phyloP scores from a whole-genome alignment of 92 coral and sea anemone species.

The Palythoa caribaeorum region DNA sequence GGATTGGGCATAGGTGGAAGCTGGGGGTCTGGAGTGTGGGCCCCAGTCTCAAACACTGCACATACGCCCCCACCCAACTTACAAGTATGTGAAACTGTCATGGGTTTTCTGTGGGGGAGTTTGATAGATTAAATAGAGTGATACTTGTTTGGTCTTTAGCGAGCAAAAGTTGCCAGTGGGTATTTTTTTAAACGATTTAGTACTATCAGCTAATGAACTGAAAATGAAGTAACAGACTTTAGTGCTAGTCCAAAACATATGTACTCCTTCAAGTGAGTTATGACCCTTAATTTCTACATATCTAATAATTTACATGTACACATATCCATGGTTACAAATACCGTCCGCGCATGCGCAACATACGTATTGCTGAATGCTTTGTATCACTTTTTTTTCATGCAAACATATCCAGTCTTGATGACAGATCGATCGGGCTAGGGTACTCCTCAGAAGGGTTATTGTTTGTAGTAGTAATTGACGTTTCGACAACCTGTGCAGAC shows the following conservation, averaged over 20 bases:
- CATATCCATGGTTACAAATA: too few relatives aligned
- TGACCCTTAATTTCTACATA: too few relatives aligned
- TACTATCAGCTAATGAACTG: background rate
- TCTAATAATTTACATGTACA: too few relatives aligned
- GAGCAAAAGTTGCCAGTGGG: background rate
- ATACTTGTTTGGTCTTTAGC: background rate
- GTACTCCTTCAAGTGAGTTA: too few relatives aligned
- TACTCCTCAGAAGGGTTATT: too few relatives aligned
- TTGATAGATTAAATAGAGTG: background rate
- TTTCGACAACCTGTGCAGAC: too few relatives aligned
- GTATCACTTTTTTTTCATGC: background rate
- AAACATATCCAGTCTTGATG: too few relatives aligned
- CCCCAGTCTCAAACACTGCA: conserved; percentile 72
- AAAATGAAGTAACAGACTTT: too few relatives aligned
- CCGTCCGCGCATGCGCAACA: too few relatives aligned
- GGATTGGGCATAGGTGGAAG: conserved; percentile 89
- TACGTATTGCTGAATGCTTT: background rate
- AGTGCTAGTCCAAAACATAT: too few relatives aligned
- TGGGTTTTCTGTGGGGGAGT: background rate
- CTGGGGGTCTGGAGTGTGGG: conserved; percentile 95
- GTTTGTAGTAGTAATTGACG: too few relatives aligned
- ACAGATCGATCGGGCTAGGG: too few relatives aligned
- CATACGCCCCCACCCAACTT: conserved; percentile 43
- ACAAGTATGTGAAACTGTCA: conserved; percentile 10
- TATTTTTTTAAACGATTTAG: background rate